Evolutionary conservation across 2,113 vertebrate species (phyloP), one percentile per base, ranked within the genome.

Genomic region (Epinephelus fuscoguttatus): DNA sequence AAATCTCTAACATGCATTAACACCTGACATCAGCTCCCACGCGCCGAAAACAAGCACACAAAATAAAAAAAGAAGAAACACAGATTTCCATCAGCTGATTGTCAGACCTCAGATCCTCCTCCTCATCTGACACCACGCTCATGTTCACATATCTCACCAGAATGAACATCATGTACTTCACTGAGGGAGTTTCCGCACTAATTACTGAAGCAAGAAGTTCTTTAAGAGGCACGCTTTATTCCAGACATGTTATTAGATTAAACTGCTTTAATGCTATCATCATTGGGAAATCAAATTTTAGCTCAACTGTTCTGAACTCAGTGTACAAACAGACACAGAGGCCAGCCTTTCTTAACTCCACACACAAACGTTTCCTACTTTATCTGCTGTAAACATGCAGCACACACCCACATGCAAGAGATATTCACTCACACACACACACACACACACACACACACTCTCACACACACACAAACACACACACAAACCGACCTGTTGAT

Each of bases 401-500:
- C 8, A 13, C 1, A 8, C n/a, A 50, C 42, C 42, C 42, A 45
- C 42, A 45, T 45, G 7, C 42, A 45, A 45, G 9, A 45, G 11
- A 45, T 11, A 9, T 8, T 14, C 25, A 67, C 27, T 52, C 27
- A 3, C 27, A 3, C 25, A 2, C 25, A 27, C 33, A 55, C 72
- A 55, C 47, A 47, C 30, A 40, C 68, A 30, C 69, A 10, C 53
- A 61, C 62, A n/a, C 50, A 30, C 80, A 59, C n/a, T n/a, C n/a
- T n/a, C 25, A 30, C 1, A 47, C 11, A 55, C 1, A 64, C 12
- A 77, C 4, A 40, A 19, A 12, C 27, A 12, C 6, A n/a, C 49
- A 67, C n/a, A 56, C 66, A 84, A 71, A 90, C 93, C 40, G 8
- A 95, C 94, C 94, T 95, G 93, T 94, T 94, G 89, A 95, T 94